These are phyloP conservation scores for Sander lucioperca DNA, from an alignment of 2,113 vertebrate species.

Conservation along the genomic window DNA sequence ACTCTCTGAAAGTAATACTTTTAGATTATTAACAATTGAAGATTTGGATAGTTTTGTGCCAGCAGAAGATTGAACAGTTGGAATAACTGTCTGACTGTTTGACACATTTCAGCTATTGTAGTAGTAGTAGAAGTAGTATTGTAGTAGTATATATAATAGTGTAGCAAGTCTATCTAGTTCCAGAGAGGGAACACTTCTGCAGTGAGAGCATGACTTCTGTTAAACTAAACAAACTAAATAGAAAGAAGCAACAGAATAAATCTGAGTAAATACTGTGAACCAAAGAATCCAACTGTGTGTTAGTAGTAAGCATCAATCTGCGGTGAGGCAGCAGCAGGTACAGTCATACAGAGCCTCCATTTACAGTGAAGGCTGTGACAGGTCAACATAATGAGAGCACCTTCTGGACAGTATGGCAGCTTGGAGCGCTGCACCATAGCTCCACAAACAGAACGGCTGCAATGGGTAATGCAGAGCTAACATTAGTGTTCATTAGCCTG, in stretches of 20 bases:
- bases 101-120: too few relatives aligned
- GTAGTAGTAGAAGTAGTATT: too few relatives aligned
- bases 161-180: not conserved
- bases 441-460: constrained; percentile 4
- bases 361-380: not conserved
- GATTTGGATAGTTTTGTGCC: not conserved
- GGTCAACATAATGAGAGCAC: not conserved
- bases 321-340: not conserved
- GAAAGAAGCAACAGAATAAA: not conserved
- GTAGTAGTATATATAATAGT: too few relatives aligned
- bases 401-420: not conserved
- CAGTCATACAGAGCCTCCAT: not conserved
- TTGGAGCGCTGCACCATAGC: not conserved
- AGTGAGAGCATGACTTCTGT: not conserved
- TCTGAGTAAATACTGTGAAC: not conserved
- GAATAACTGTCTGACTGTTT: not conserved
- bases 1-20: not conserved
- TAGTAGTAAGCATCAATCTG: not conserved
- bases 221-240: not conserved
- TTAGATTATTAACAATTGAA: not conserved
- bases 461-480: not conserved
- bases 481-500: constrained; percentile 54
- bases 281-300: not conserved
- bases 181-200: not conserved
- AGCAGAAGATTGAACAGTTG: not conserved